phyloP scores from a whole-genome alignment of 2,113 vertebrate species.

The Trichechus manatus region DNA sequence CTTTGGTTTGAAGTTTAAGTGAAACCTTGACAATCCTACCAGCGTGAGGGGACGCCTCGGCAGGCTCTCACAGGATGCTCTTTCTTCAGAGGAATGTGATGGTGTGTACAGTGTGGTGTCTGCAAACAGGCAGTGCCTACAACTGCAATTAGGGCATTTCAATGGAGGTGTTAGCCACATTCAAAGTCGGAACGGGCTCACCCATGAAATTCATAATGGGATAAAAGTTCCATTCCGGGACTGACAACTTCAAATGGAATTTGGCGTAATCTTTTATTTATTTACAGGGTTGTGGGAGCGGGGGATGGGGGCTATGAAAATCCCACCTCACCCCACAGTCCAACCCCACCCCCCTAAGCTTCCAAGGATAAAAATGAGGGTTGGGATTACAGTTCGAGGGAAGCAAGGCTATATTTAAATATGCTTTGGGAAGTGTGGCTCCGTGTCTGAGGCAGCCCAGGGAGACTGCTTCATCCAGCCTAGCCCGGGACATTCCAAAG shows the following conservation, averaged over 20 bases:
- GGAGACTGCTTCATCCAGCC: constrained; percentile 64
- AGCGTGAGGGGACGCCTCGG: constrained; percentile 64
- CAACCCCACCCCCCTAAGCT: not conserved
- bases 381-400: constrained; percentile 78
- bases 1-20: constrained; percentile 82
- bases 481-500: constrained; percentile 71
- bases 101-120: constrained; percentile 79
- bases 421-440: constrained; percentile 81
- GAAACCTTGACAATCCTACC: constrained; percentile 73
- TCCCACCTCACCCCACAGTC: not conserved
- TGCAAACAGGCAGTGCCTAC: constrained; percentile 69
- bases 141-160: constrained; percentile 83
- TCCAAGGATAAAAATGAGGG: constrained; percentile 79
- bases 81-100: constrained; percentile 81
- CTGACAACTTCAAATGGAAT: constrained; percentile 81
- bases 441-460: constrained; percentile 64
- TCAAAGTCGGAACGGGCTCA: constrained; percentile 77
- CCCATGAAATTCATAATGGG: constrained; percentile 85
- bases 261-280: constrained; percentile 81
- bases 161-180: constrained; percentile 81
- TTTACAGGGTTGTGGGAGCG: constrained; percentile 76
- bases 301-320: constrained; percentile 54
- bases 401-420: constrained; percentile 84
- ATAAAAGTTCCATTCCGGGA: constrained; percentile 83
- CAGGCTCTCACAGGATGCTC: constrained; percentile 75